phyloP scores from a whole-genome alignment of 2,113 vertebrate species.

The Cebidichthys violaceus region DNA sequence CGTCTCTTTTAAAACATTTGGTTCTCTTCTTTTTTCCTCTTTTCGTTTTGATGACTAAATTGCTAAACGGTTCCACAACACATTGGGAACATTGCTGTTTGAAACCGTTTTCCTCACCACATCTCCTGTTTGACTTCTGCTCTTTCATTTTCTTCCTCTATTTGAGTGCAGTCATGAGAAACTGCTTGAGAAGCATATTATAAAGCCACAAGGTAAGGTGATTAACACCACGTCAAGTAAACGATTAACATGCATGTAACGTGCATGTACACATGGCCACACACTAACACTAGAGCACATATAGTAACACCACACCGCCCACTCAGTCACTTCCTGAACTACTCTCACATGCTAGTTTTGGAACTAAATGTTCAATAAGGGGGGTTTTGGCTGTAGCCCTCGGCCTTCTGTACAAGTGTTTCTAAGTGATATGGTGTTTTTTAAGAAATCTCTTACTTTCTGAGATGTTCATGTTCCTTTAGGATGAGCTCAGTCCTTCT shows the following conservation, averaged over 20 bases:
- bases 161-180: neutral
- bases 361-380: neutral
- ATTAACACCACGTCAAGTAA: neutral
- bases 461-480: constrained; percentile 93
- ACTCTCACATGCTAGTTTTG: neutral
- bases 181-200: neutral
- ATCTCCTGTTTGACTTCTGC: neutral
- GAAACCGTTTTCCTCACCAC: neutral
- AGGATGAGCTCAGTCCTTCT: constrained; percentile 91
- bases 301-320: neutral
- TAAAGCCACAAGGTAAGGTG: neutral
- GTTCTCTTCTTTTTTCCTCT: too few species aligned
- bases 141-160: neutral
- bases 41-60: too few species aligned
- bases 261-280: neutral
- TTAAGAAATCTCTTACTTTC: constrained; percentile 83
- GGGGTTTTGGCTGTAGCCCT: neutral
- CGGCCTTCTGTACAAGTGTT: neutral
- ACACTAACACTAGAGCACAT: neutral
- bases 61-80: neutral
- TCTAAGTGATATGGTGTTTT: neutral
- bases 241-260: neutral
- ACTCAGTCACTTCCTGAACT: neutral
- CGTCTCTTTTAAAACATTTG: too few species aligned
- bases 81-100: neutral